Evolutionary conservation across 37 sponge, comb jelly and placozoan species (phyloP).

Genomic region (Aplysina aerophoba): DNA sequence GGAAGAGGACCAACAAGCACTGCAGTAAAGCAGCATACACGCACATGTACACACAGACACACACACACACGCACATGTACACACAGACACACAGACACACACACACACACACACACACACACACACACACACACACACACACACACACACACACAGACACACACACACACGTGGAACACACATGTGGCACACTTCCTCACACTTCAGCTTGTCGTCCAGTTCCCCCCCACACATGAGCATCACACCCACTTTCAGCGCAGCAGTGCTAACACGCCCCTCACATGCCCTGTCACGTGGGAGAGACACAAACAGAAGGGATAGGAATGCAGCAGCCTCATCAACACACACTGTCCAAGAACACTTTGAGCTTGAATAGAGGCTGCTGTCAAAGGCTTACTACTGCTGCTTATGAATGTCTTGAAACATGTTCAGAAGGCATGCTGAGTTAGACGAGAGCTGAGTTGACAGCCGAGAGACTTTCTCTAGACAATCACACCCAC

Average conservation of each 20-base stretch:
- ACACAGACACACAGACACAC: no score
- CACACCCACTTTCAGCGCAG: slow-evolving; percentile 31
- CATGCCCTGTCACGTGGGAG: slow-evolving; percentile 27
- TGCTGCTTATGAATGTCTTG: no score
- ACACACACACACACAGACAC: background rate
- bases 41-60: slow-evolving; percentile 6
- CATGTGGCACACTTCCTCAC: slow-evolving; percentile 30
- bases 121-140: no score
- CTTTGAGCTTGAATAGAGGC: no score
- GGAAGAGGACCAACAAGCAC: no score
- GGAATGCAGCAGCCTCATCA: background rate
- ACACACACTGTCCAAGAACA: background rate
- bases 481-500: no score
- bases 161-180: slow-evolving; percentile 52
- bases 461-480: no score
- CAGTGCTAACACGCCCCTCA: slow-evolving; percentile 31
- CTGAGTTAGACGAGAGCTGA: no score
- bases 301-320: background rate
- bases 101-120: no score
- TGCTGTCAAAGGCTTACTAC: no score
- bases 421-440: background rate
- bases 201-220: slow-evolving; percentile 68
- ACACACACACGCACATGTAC: background rate
- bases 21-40: no score
- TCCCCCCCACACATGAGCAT: slow-evolving; percentile 46